Conservation (phyloP, 1,140 invertebrate species). For the Drosophila miranda region DNA sequence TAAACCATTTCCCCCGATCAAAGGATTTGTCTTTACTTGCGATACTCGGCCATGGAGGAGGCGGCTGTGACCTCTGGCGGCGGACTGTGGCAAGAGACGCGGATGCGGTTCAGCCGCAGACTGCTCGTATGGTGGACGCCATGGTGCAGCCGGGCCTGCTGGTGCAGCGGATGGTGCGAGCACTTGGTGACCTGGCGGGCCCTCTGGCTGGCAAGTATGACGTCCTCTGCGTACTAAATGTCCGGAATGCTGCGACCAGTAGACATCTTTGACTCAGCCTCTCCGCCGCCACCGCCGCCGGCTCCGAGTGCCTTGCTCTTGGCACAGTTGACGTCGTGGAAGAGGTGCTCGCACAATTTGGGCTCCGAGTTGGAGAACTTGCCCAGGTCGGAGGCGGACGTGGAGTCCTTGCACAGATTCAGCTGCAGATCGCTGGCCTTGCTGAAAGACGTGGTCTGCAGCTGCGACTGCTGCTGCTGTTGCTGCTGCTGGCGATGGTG, state of each 20-base stretch:
- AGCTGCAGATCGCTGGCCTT: slow-evolving; percentile 79
- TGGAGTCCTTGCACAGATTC: slow-evolving; percentile 59
- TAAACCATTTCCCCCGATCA: slow-evolving; percentile 11
- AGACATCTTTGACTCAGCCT: slow-evolving; percentile 47
- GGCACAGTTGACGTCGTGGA: slow-evolving; percentile 79
- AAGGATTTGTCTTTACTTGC: slow-evolving; percentile 39
- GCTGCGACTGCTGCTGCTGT: slow-evolving; percentile 68
- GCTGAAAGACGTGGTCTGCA: slow-evolving; percentile 78
- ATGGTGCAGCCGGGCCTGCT: slow-evolving; percentile 44
- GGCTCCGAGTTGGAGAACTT: slow-evolving; percentile 82
- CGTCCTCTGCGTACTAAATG: slow-evolving; percentile 82
- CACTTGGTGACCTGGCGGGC: slow-evolving; percentile 56
- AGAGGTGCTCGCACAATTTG: slow-evolving; percentile 79
- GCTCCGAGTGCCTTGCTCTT: slow-evolving; percentile 63
- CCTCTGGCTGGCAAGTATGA: slow-evolving; percentile 75
- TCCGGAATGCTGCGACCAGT: slow-evolving; percentile 73
- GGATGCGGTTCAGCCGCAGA: slow-evolving; percentile 55
- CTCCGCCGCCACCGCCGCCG: slow-evolving; percentile 6
- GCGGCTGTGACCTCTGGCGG: slow-evolving; percentile 41
- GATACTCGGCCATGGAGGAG: slow-evolving; percentile 59
- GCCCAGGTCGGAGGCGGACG: slow-evolving; percentile 55
- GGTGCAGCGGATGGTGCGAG: slow-evolving; percentile 64
- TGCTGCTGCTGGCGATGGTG: slow-evolving; percentile 49
- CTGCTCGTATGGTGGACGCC: slow-evolving; percentile 50
- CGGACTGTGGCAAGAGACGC: slow-evolving; percentile 76